Conservation (phyloP, 2,888 invertebrate genomes). For the Drosophila anceps region DNA sequence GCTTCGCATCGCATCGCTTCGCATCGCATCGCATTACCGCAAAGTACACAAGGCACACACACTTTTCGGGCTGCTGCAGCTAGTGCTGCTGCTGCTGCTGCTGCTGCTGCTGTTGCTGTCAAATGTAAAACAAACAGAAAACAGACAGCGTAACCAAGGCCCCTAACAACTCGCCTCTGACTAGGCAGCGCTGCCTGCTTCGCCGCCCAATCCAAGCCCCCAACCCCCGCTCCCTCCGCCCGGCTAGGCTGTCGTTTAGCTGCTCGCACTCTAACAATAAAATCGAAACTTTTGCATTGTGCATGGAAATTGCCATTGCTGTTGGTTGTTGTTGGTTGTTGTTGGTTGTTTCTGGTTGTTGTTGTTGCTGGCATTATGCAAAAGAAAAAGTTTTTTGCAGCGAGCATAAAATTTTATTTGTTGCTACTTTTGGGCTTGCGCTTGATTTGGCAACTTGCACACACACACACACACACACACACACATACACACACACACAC, state of each 20-base stretch:
- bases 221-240: not conserved
- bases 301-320: slow-evolving; percentile 70
- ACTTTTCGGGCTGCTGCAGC: slow-evolving; percentile 3
- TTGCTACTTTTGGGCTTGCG: slow-evolving; percentile 80
- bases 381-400: slow-evolving; percentile 73
- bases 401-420: slow-evolving; percentile 80
- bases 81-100: slow-evolving; percentile 21
- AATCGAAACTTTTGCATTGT: slow-evolving; percentile 79
- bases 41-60: slow-evolving; percentile 56
- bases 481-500: slow-evolving; percentile 8
- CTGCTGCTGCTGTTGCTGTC: slow-evolving; percentile 40
- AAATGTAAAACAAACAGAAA: slow-evolving; percentile 64
- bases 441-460: slow-evolving; percentile 73
- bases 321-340: slow-evolving; percentile 32
- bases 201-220: too few relatives aligned
- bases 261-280: slow-evolving; percentile 66
- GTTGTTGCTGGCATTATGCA: slow-evolving; percentile 68
- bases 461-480: slow-evolving; percentile 28
- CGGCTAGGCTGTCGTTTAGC: slow-evolving; percentile 23
- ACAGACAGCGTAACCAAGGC: slow-evolving; percentile 42
- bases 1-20: too few relatives aligned
- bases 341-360: slow-evolving; percentile 16
- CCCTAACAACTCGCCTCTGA: not conserved
- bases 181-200: not conserved
- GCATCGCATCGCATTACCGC: slow-evolving; percentile 54